Conservation (phyloP, 2,797 vertebrate genomes). For the Margarornis squamiger region DNA sequence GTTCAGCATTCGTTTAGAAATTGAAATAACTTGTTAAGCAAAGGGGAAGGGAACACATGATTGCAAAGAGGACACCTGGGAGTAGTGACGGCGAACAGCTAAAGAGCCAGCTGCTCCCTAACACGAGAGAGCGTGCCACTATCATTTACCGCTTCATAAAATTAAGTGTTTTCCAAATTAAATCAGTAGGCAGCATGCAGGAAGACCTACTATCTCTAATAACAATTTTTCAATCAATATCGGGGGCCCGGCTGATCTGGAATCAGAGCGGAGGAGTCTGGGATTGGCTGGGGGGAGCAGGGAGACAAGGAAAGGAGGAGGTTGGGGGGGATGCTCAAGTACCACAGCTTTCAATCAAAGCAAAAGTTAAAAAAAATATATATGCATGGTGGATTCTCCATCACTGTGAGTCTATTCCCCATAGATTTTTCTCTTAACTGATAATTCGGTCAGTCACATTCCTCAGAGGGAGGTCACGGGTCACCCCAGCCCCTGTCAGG, state of each 20-base stretch:
- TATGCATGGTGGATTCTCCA: conserved; percentile 77
- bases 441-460: conserved; percentile 89
- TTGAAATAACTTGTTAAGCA: conserved; percentile 89
- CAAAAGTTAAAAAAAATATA: conserved; percentile 73
- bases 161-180: conserved; percentile 90
- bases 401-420: conserved; percentile 82
- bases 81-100: conserved; percentile 76
- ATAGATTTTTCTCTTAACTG: conserved; percentile 86
- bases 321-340: not conserved
- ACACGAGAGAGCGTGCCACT: conserved; percentile 80
- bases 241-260: conserved; percentile 45
- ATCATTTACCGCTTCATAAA: conserved; percentile 88
- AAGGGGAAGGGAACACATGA: conserved; percentile 83
- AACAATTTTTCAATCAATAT: conserved; percentile 87
- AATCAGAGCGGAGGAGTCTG: conserved; percentile 8
- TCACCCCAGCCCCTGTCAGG: conserved; percentile 85
- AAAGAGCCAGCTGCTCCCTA: conserved; percentile 84
- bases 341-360: conserved; percentile 72
- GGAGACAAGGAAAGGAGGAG: not conserved
- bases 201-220: conserved; percentile 82
- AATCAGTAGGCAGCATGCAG: conserved; percentile 81
- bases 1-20: conserved; percentile 84
- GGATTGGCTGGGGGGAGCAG: not conserved
- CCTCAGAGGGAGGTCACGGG: conserved; percentile 87
- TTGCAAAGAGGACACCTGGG: conserved; percentile 82